phyloP scores from a whole-genome alignment of 64 coral and sea anemone species.

The Exaiptasia diaphana region DNA sequence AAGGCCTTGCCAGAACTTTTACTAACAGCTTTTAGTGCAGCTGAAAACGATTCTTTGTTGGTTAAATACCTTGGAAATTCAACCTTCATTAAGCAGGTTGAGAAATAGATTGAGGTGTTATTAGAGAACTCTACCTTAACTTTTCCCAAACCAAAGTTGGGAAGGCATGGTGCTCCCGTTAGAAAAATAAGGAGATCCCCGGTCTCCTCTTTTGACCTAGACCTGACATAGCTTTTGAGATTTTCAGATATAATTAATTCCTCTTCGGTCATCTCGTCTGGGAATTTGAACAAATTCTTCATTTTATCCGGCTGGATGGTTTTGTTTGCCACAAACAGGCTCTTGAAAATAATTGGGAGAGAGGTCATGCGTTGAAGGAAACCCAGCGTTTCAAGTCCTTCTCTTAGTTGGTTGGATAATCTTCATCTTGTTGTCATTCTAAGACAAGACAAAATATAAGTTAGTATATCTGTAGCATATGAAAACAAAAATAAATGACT shows the following conservation, averaged over 20 bases:
- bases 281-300: neutral
- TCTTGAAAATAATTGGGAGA: neutral
- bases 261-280: neutral
- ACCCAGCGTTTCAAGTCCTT: neutral
- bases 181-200: slow-evolving; percentile 34
- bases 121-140: slow-evolving; percentile 36
- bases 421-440: slow-evolving; percentile 32
- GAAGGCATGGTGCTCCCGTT: slow-evolving; percentile 49
- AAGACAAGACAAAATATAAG: too few relatives aligned
- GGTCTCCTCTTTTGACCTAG: neutral
- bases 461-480: too few relatives aligned
- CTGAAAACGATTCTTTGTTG: slow-evolving; percentile 25
- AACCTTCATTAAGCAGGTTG: slow-evolving; percentile 38
- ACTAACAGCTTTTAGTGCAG: slow-evolving; percentile 40
- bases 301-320: neutral
- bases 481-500: too few relatives aligned
- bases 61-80: slow-evolving; percentile 49
- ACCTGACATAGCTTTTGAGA: neutral
- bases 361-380: neutral
- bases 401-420: neutral
- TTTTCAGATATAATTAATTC: neutral
- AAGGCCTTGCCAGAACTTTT: slow-evolving; percentile 42
- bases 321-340: slow-evolving; percentile 2
- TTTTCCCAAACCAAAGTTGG: slow-evolving; percentile 39
- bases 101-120: slow-evolving; percentile 32